Base-by-base conservation (phyloP, 2,113 vertebrate species). In the Desmodus rotundus region DNA sequence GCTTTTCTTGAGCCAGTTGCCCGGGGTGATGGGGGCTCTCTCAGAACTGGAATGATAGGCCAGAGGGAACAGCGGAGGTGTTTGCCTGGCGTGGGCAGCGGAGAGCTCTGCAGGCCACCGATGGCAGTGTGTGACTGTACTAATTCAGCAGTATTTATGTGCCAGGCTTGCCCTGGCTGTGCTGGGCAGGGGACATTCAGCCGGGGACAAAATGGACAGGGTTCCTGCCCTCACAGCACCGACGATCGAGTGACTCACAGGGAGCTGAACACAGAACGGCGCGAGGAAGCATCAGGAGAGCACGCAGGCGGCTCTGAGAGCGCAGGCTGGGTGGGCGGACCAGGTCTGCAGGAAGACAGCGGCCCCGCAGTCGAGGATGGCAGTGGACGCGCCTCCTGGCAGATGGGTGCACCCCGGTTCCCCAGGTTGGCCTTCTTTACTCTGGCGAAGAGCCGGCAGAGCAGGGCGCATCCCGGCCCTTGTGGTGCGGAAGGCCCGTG, bases 251-350 rank as follows among this genome's bases (percentile, higher is more conserved):
- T n/a, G 61, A 43, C 5, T 33, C 10, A 33, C 45, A 43, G 20
- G 41, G 15, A 38, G 17, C 12, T 13, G n/a, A 89, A 33, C n/a
- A 45, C 11, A 14, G 38, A 2, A 13, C 43, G 15, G 26, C 56
- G 1, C 22, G 20, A 26, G 13, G 24, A 84, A 33, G 20, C 22
- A 6, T 20, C 50, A 2, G n/a, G 58, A 0, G 4, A 26, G 17
- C 41, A 3, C 12, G 0, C 24, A 13, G 43, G 36, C 4, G 45
- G 50, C 43, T 26, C 28, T 0, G 11, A n/a, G 50, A 63, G 38
- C 36, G 0, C 7, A 0, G 1, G 2, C 1, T 7, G 4, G n/a
- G 14, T 36, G 16, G 43, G 5, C 54, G 28, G 65, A n/a, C 19
- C 45, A 11, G 52, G 28, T n/a, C 73, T 33, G n/a, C 31, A 84